These are phyloP conservation scores for Hemicentrotus pulcherrimus DNA, from an alignment of 35 echinoderm and acorn worm genomes.

Conservation along the genomic window DNA sequence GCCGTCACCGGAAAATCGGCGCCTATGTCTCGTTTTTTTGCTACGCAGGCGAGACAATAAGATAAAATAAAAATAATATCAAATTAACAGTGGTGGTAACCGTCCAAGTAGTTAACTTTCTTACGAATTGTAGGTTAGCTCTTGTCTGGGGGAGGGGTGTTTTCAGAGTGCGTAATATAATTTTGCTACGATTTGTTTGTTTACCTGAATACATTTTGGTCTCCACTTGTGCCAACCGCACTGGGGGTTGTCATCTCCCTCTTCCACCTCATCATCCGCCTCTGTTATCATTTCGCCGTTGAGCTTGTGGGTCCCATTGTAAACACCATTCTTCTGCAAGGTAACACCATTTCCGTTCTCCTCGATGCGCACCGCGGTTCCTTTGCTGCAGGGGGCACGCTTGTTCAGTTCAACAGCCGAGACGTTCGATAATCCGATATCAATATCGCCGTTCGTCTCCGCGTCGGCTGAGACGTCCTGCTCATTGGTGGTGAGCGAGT, in stretches of 20 bases:
- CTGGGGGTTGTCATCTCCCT: neutral
- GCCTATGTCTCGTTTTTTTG: too few relatives aligned
- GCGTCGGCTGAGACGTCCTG: neutral
- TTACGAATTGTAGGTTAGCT: too few relatives aligned
- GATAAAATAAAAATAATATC: too few relatives aligned
- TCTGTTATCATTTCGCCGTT: neutral
- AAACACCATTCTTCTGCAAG: neutral
- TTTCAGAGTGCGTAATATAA: too few relatives aligned
- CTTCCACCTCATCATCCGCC: neutral
- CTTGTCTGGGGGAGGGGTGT: too few relatives aligned
- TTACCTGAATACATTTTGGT: slow-evolving; percentile 26
- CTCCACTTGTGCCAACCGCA: slow-evolving; percentile 40
- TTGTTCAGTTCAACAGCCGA: neutral
- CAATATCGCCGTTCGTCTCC: neutral
- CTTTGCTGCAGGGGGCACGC: neutral
- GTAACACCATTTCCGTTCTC: neutral
- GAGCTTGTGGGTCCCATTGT: neutral
- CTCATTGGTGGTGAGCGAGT: slow-evolving; percentile 18
- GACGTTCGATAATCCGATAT: neutral
- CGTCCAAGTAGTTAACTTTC: too few relatives aligned
- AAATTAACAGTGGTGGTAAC: too few relatives aligned
- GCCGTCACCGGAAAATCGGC: too few relatives aligned
- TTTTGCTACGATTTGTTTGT: too few relatives aligned
- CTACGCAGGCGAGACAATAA: too few relatives aligned
- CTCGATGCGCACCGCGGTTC: neutral